phyloP scores from a whole-genome alignment of 1,140 invertebrate genomes.

The Leptestheria dahalacensis region DNA sequence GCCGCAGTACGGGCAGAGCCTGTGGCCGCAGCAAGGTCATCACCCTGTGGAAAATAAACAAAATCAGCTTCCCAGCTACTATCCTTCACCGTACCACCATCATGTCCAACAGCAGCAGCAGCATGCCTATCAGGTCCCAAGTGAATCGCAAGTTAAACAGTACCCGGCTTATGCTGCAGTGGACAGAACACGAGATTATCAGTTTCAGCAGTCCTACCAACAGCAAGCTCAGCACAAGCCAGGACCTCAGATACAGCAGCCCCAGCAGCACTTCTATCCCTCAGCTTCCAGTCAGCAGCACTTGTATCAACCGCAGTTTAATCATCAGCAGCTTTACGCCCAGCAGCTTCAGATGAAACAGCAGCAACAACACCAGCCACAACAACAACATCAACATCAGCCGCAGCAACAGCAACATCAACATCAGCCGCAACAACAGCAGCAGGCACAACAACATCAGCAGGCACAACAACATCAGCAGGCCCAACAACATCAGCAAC shows the following conservation, averaged over 20 bases:
- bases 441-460: neutral
- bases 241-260: too few relatives aligned
- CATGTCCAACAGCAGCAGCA: neutral
- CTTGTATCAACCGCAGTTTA: neutral
- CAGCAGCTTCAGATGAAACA: neutral
- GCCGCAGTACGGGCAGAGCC: neutral
- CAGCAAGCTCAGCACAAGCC: too few relatives aligned
- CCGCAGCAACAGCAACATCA: too few relatives aligned
- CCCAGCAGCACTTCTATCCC: too few relatives aligned
- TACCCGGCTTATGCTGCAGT: neutral
- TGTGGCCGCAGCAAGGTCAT: neutral
- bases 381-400: too few relatives aligned
- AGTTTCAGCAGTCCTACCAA: neutral
- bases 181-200: neutral
- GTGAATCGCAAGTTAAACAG: neutral
- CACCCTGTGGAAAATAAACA: neutral
- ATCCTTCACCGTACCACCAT: neutral
- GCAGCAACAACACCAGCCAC: neutral
- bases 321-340: neutral
- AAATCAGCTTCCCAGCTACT: neutral
- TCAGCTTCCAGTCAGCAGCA: too few relatives aligned
- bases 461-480: too few relatives aligned
- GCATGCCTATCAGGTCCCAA: neutral
- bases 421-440: neutral
- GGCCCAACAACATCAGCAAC: neutral